phyloP scores from a whole-genome alignment of 37 sponge, comb jelly and placozoan genomes.

The Lycopodina hypogea region DNA sequence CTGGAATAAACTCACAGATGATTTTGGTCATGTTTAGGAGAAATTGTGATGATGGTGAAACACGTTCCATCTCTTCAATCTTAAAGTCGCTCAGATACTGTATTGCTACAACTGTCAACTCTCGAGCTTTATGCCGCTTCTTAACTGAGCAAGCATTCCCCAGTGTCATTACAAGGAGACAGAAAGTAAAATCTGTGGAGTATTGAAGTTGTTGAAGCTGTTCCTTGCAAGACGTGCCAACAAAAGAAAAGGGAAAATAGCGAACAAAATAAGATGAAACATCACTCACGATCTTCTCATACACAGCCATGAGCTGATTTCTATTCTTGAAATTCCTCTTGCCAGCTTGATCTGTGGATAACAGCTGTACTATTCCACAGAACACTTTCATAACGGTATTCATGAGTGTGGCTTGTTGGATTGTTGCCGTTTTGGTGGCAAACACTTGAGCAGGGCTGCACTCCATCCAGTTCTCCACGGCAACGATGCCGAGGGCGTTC shows the following conservation, averaged over 20 bases:
- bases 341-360: background rate
- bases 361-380: slow-evolving; percentile 1
- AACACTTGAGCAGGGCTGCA: background rate
- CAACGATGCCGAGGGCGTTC: background rate
- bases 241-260: no score
- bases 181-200: no score
- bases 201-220: no score
- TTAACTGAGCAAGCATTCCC: no score
- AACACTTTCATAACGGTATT: slow-evolving; percentile 11
- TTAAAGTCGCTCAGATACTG: background rate
- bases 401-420: background rate
- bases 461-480: slow-evolving; percentile 45
- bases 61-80: background rate
- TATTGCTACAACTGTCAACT: no score
- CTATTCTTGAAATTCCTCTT: background rate
- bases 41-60: background rate
- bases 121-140: no score
- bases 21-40: background rate
- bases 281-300: no score
- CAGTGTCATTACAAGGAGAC: no score
- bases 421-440: background rate
- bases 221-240: no score
- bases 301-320: background rate
- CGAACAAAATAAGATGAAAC: no score
- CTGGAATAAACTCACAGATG: background rate